phyloP scores from a whole-genome alignment of 2,113 vertebrate species.

The Pachyramphus minor region DNA sequence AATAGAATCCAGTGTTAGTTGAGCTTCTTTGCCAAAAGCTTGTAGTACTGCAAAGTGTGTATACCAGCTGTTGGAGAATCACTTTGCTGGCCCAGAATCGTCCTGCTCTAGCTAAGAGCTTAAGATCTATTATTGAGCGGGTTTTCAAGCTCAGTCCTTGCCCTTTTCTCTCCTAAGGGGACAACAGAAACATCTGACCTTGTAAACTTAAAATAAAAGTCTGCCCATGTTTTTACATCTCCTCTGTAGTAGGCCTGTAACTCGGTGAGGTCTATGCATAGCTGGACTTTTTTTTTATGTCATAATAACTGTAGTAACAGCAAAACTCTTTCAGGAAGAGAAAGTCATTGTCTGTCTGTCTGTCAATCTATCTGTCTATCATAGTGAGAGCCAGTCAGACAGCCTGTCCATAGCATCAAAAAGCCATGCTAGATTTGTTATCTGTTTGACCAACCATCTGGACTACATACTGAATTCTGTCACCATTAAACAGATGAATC shows the following conservation, averaged over 20 bases:
- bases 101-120: conserved; percentile 24
- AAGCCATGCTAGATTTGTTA: conserved; percentile 18
- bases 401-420: conserved; percentile 4
- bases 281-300: neutral
- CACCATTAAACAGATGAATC: conserved; percentile 44
- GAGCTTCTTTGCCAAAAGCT: conserved; percentile 55
- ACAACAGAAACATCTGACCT: conserved; percentile 17
- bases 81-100: neutral
- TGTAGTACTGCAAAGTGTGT: conserved; percentile 8
- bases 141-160: neutral
- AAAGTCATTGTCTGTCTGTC: neutral
- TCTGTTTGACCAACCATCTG: conserved; percentile 1
- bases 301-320: neutral
- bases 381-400: neutral
- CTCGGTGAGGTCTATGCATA: neutral
- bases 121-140: conserved; percentile 57
- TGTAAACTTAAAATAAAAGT: neutral
- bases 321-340: neutral
- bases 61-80: conserved; percentile 43
- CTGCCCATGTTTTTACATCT: neutral
- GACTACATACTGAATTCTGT: conserved; percentile 27
- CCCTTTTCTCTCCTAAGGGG: conserved; percentile 40
- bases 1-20: conserved; percentile 28
- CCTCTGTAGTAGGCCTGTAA: neutral
- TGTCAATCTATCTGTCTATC: neutral